Evolutionary conservation across 2,113 vertebrate genomes (phyloP), one percentile per base, ranked within the genome.

Genomic region (Tachysurus vachellii): DNA sequence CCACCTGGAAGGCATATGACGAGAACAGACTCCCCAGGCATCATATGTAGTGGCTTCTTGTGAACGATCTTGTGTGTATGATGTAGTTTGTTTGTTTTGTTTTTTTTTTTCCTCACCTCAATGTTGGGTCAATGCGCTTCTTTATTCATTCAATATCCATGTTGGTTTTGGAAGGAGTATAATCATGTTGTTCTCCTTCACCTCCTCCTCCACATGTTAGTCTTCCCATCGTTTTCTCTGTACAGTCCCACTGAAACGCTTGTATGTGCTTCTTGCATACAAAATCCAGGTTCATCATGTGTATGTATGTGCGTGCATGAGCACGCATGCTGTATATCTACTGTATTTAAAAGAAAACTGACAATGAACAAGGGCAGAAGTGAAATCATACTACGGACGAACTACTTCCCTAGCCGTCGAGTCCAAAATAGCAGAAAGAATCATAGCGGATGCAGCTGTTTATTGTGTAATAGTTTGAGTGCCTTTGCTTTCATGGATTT

Each of bases 401-500:
- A 31, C 50, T 57, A 70, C 85, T 66, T 86, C 75, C 81, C 54
- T 42, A 70, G 64, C 79, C 61, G 66, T 31, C 50, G 64, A 50
- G 36, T 81, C 28, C 81, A 26, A 68, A 83, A 73, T 53, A 47
- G 59, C 86, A 6, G 44, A 47, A 54, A 50, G 71, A 47, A 16
- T 26, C 57, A 8, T 36, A 66, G 64, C 47, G 26, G n/a, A 36
- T 44, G 83, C 36, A 23, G 23, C 73, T 76, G 62, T 83, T 53
- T 62, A 76, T 13, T 73, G 31, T 71, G n/a, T 57, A 53, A 7
- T 97, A 97, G 97, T 96, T 97, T 98, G 96, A 97, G 97, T 98
- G 97, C 97, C 96, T 98, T 98, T 96, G 96, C 96, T 97, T 97
- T 96, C 96, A 96, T 96, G 93, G 73, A 44, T 80, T 82, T 26